phyloP scores from a whole-genome alignment of 1,140 invertebrate genomes.

The Cephus cinctus region DNA sequence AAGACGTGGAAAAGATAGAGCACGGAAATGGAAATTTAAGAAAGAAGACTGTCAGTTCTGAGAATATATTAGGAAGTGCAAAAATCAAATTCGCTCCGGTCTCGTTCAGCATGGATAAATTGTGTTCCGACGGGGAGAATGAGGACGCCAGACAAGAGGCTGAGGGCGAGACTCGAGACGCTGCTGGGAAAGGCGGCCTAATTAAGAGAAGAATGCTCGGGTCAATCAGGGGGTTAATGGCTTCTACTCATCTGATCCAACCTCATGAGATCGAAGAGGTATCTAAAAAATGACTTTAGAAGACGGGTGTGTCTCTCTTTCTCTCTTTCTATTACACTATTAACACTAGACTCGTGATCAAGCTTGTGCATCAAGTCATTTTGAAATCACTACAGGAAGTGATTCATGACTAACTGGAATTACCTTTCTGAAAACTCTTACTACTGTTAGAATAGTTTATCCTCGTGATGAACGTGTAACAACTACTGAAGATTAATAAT shows the following conservation, averaged over 20 bases:
- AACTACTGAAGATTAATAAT: too few species aligned
- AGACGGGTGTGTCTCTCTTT: too few species aligned
- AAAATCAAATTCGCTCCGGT: slow-evolving; percentile 23
- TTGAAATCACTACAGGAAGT: too few species aligned
- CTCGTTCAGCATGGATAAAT: slow-evolving; percentile 40
- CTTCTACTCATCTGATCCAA: slow-evolving; percentile 46
- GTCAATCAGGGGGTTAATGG: slow-evolving; percentile 50
- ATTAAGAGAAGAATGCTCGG: slow-evolving; percentile 50
- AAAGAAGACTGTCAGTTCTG: slow-evolving; percentile 33
- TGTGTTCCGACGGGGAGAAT: slow-evolving; percentile 27
- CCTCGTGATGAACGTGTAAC: too few species aligned
- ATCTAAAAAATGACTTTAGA: too few species aligned
- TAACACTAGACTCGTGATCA: too few species aligned
- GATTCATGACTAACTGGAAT: too few species aligned
- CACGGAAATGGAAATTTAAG: slow-evolving; percentile 12
- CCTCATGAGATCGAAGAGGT: slow-evolving; percentile 46
- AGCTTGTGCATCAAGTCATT: too few species aligned
- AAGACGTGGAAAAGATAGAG: slow-evolving; percentile 1
- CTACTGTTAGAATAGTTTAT: too few species aligned
- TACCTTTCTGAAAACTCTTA: too few species aligned
- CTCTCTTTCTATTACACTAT: too few species aligned
- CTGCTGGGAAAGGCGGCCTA: slow-evolving; percentile 31
- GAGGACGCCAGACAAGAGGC: slow-evolving; percentile 21
- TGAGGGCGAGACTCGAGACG: slow-evolving; percentile 3
- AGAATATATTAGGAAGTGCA: slow-evolving; percentile 27